Conservation (phyloP, 2,888 invertebrate species). For the Sepiola atlantica region DNA sequence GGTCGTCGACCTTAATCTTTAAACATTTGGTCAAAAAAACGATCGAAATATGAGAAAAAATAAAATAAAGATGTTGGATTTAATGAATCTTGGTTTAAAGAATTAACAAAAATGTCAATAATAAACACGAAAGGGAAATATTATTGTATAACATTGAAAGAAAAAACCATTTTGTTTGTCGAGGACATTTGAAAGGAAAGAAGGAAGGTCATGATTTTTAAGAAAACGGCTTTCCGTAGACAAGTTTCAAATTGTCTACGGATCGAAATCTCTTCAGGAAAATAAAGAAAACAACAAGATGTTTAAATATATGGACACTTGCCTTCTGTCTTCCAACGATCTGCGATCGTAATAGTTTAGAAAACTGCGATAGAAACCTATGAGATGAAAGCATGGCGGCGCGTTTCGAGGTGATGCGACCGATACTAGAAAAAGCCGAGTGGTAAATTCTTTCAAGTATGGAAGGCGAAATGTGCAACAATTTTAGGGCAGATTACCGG, state of each 20-base stretch:
- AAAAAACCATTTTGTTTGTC: background rate
- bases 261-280: background rate
- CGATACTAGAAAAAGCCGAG: background rate
- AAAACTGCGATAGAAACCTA: constrained; percentile 45
- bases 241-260: background rate
- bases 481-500: background rate
- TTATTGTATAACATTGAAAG: background rate
- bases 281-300: background rate
- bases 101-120: background rate
- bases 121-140: background rate
- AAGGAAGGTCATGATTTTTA: background rate
- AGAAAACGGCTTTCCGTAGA: background rate
- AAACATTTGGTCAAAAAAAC: background rate
- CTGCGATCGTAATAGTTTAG: constrained; percentile 44
- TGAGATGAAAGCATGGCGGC: constrained; percentile 47
- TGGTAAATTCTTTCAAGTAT: background rate
- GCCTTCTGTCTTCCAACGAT: constrained; percentile 47
- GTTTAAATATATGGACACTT: constrained; percentile 39
- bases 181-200: background rate
- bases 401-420: background rate
- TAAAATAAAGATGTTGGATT: background rate
- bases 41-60: background rate
- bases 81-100: background rate
- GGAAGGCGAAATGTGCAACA: background rate
- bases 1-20: too few relatives aligned